Base-by-base conservation (phyloP, 2,113 vertebrate species). In the Strix uralensis region DNA sequence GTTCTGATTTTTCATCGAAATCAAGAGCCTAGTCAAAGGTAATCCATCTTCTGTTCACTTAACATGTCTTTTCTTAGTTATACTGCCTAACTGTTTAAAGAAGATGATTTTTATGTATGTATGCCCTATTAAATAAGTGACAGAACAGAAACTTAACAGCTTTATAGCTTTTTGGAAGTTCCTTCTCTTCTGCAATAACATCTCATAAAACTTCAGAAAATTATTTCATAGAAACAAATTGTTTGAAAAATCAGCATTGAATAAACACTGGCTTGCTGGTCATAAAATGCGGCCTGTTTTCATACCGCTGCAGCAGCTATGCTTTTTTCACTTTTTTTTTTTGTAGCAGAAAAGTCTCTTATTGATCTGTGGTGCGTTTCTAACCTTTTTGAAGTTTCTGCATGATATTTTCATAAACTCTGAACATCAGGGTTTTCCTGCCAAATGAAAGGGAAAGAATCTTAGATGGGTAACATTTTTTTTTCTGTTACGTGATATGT, bases 1-100 rank as follows among this genome's bases (percentile, higher is more conserved):
- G 82, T 94, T 96, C 93, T 96, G 93, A 72, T 90, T 96, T 97
- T 97, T 97, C 86, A 90, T 65, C 32, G 47, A 74, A 80, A 82
- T 55, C 4, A 32, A 40, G 51, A 85, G 52, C 84, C 55, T 71
- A 85, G 83, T 95, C 83, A 92, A 93, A 90, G 72, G 42, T 95
- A 95, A 94, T 96, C 67, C 38, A 44, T 80, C 69, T 55, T 84
- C 78, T 88, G 27, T 95, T 94, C 88, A 55, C 38, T 73, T 75
- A 77, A 58, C 27, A 2, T 92, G 30, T 54, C 90, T 95, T 73
- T 86, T 70, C 78, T 83, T 96, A 34, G 58, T 32, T 91, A 13
- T 75, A 26, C 49, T 74, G 74, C 89, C 21, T 88, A 78, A 52
- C 23, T 77, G 78, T 70, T 71, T 54, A 66, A 78, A 86, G 15